Evolutionary conservation across 1,140 invertebrate genomes (phyloP).

Genomic region (Agrilus planipennis): DNA sequence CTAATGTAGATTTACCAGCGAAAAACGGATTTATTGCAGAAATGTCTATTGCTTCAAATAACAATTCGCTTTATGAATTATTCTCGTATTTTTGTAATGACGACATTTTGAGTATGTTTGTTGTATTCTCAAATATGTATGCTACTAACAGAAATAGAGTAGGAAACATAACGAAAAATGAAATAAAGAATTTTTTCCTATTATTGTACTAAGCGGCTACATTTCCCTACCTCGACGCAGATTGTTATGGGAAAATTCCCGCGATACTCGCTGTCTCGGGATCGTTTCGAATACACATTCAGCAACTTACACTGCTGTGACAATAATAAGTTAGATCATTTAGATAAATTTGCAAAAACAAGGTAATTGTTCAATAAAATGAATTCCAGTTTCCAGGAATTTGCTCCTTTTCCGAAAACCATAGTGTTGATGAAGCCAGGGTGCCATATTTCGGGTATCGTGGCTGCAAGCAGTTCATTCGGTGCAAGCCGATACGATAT

Average conservation of each 20-base stretch:
- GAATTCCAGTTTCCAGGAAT: constrained; percentile 11
- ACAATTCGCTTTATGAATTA: constrained; percentile 6
- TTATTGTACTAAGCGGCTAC: constrained; percentile 13
- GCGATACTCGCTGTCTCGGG: constrained; percentile 7
- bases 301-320: constrained; percentile 18
- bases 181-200: constrained; percentile 17
- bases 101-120: constrained; percentile 13
- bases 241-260: background rate
- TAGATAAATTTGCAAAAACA: constrained; percentile 28
- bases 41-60: background rate
- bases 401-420: constrained; percentile 17
- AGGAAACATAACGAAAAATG: constrained; percentile 11
- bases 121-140: constrained; percentile 12
- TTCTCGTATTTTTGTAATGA: constrained; percentile 17
- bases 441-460: constrained; percentile 19
- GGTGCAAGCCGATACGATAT: constrained; percentile 9
- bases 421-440: constrained; percentile 22
- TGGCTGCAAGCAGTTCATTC: constrained; percentile 18
- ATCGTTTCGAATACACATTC: constrained; percentile 21
- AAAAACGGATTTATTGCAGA: too few species aligned
- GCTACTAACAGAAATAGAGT: constrained; percentile 6
- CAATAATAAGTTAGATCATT: constrained; percentile 21
- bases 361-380: constrained; percentile 15
- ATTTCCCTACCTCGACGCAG: background rate
- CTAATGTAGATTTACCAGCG: background rate